phyloP scores from a whole-genome alignment of 1,140 invertebrate species.

The Proctacanthus coquilletti region DNA sequence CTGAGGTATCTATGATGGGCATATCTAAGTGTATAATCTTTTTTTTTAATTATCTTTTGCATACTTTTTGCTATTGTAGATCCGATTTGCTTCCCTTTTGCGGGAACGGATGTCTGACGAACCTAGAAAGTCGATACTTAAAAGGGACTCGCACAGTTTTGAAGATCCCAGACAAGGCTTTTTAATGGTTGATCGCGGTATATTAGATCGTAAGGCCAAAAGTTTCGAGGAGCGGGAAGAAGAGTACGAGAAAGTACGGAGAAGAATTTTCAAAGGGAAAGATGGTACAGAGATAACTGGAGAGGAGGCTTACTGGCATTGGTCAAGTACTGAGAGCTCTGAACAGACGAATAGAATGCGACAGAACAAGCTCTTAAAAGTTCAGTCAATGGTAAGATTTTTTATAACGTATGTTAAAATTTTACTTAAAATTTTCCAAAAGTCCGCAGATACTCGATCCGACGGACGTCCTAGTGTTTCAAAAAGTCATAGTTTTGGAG shows the following conservation, averaged over 20 bases:
- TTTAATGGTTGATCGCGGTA: conserved; percentile 38
- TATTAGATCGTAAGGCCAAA: conserved; percentile 59
- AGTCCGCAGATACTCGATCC: conserved; percentile 33
- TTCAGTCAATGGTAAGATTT: conserved; percentile 19
- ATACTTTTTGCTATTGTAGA: conserved; percentile 13
- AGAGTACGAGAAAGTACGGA: conserved; percentile 66
- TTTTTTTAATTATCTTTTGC: neutral
- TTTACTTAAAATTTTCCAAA: conserved; percentile 13
- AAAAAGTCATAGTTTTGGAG: conserved; percentile 75
- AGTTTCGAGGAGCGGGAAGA: conserved; percentile 82
- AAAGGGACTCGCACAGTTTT: conserved; percentile 61
- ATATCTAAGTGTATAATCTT: neutral
- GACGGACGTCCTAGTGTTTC: conserved; percentile 44
- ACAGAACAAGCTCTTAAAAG: conserved; percentile 25
- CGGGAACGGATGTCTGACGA: conserved; percentile 45
- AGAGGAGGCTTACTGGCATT: conserved; percentile 18
- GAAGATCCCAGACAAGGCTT: conserved; percentile 40
- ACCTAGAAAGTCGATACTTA: conserved; percentile 64
- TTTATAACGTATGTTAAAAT: neutral
- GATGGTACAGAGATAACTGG: conserved; percentile 7
- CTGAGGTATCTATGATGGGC: conserved; percentile 29
- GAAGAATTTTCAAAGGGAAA: conserved; percentile 61
- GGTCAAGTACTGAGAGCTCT: conserved; percentile 15
- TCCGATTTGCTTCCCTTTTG: conserved; percentile 43
- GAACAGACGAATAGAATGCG: conserved; percentile 7